Evolutionary conservation across 2,888 invertebrate species (phyloP), one percentile per base, ranked within the genome.

Genomic region (Harmothoe impar): DNA sequence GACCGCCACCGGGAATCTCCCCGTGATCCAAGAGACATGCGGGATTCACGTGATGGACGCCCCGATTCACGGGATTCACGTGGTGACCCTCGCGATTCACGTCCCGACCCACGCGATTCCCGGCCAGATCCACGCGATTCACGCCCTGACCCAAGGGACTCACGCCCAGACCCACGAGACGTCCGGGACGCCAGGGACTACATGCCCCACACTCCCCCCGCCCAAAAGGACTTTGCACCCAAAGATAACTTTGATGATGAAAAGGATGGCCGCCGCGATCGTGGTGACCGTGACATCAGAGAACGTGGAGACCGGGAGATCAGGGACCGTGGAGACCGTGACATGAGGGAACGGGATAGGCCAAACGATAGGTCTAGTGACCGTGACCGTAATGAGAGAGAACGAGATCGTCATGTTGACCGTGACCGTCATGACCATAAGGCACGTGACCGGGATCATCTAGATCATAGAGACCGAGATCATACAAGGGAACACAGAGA

Each of bases 221-320:
- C 54, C 0, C 56, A 62, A 15, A 89, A 68, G 31, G 62, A 89
- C n/a, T 91, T 93, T 15, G 91, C 94, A 33, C 94, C 94, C 91
- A 94, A 94, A 92, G 95, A 95, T 93, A 94, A 95, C 12, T 95
- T 95, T 93, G 95, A 96, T 84, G 91, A 91, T 15, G 68, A 91
- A 33, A 68, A 86, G 43, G 81, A 86, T 12, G 31, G 54, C n/a
- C 56, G 90, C n/a, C 77, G 25, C 10, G 68, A 78, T 29, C 35
- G 85, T 25, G 84, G 89, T n/a, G 56, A 31, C 54, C 89, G 90
- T 12, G 90, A 90, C 15, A 25, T 35, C 12, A 78, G 84, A 31
- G 81, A 84, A 54, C 84, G 90, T n/a, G 77, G 72, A n/a, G n/a
- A 29, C 35, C n/a, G 90, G 20, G 43, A 89, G n/a, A 43, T 51